These are phyloP conservation scores for Misgurnus mizolepis DNA, from an alignment of 2,113 vertebrate species.

Conservation along the genomic window DNA sequence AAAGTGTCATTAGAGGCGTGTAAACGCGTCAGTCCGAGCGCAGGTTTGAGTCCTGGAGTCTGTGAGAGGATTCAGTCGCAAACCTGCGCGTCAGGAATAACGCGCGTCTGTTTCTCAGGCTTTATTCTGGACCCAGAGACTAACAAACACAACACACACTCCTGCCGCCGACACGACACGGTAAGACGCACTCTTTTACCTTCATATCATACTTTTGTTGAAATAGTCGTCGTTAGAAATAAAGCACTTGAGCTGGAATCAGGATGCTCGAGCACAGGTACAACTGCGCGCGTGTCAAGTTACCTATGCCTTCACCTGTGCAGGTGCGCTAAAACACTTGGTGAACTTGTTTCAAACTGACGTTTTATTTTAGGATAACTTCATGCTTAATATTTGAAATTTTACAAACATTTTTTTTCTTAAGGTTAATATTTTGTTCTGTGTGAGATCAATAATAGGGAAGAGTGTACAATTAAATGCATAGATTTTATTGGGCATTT, in stretches of 20 bases:
- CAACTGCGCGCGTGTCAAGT: conserved; percentile 15
- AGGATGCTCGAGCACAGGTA: neutral
- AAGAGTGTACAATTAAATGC: neutral
- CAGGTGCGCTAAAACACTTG: conserved; percentile 73
- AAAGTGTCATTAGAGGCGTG: conserved; percentile 99
- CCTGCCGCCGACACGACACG: conserved; percentile 22
- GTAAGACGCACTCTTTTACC: conserved; percentile 18
- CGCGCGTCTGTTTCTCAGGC: conserved; percentile 93
- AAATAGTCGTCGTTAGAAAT: too few relatives aligned
- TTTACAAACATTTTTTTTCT: neutral
- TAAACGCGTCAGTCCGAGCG: conserved; percentile 99
- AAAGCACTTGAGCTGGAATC: neutral
- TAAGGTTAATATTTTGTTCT: neutral
- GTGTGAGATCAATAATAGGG: neutral
- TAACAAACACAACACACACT: conserved; percentile 23
- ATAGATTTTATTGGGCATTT: neutral
- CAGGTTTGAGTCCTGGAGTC: conserved; percentile 99
- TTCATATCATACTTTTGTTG: neutral
- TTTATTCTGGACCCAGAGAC: conserved; percentile 63
- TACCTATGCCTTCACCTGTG: conserved; percentile 79
- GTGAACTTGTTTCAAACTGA: neutral
- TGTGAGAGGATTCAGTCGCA: conserved; percentile 98
- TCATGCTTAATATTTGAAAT: neutral
- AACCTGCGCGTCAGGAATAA: conserved; percentile 99
- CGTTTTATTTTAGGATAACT: neutral